Base-by-base conservation (phyloP, 1,140 invertebrate species). In the Holotrichia oblita region DNA sequence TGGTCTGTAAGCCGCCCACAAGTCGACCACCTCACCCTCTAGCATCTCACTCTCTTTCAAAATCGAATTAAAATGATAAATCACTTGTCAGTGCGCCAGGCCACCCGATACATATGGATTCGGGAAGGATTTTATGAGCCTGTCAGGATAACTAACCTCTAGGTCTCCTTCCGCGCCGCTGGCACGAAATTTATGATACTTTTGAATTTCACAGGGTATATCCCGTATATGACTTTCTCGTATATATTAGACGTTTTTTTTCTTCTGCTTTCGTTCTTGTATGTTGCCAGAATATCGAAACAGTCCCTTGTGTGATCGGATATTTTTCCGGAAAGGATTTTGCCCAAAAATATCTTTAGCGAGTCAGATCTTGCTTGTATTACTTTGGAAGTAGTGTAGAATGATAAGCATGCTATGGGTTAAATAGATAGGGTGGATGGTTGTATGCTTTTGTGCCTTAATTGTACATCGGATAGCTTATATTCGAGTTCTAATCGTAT, bases 31-130 rank as follows among this genome's bases (percentile, higher is more conserved):
- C 17, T 22, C 24, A n/a, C 20, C n/a, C 61, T 64, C 17, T 64
- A 27, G 17, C n/a, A 20, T 9, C 6, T 9, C 61, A 20, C 20
- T 20, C 17, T 12, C 61, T 64, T 64, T 64, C 61, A 64, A 64
- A 64, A 64, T 64, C 61, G 61, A 64, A 64, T 64, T 64, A 64
- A 64, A 64, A 64, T 64, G 61, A 64, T 64, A 64, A 64, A 64
- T 64, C 61, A 27, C 61, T 64, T 64, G 61, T 64, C 61, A 27
- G 61, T 64, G 10, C 44, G 44, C 44, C 44, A n/a, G 44, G 44
- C 44, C 44, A 48, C 44, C 20, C 61, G 61, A 64, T 64, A 64
- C 61, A 64, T 64, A 64, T 64, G 17, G 24, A 27, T 64, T 22
- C 61, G 14, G 61, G 14, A 64, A 64, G 61, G 61, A 27, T 64